These are phyloP conservation scores for Clivina fossor DNA, from an alignment of 2,888 invertebrate genomes.

Conservation along the genomic window DNA sequence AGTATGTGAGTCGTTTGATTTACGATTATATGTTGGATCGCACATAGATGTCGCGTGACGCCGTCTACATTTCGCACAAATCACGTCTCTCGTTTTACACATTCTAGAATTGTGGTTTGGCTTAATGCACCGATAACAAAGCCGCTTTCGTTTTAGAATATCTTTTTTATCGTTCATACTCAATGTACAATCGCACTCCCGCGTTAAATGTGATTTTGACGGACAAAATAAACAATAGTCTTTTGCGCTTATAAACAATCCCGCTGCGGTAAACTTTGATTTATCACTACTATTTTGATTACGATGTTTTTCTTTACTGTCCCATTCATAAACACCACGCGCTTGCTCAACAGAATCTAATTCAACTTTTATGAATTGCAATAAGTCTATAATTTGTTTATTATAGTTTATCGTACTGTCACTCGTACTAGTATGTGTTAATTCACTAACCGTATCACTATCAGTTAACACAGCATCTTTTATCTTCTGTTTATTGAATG, in stretches of 20 bases:
- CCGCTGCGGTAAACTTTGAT: background rate
- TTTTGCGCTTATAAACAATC: background rate
- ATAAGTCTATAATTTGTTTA: too few relatives aligned
- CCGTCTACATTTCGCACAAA: background rate
- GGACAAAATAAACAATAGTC: slow-evolving; percentile 10
- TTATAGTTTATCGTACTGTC: too few relatives aligned
- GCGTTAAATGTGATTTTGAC: background rate
- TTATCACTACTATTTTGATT: slow-evolving; percentile 1
- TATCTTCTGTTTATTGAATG: too few relatives aligned
- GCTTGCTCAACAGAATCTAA: too few relatives aligned
- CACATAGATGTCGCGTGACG: background rate
- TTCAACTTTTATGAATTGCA: too few relatives aligned
- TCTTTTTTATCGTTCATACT: background rate
- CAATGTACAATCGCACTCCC: background rate
- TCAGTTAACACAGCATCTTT: too few relatives aligned
- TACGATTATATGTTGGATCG: background rate
- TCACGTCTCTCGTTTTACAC: slow-evolving; percentile 1
- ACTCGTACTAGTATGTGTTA: too few relatives aligned
- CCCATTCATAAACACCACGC: too few relatives aligned
- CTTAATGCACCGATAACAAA: slow-evolving; percentile 3
- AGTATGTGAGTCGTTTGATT: too few relatives aligned
- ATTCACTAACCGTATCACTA: too few relatives aligned
- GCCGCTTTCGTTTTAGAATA: background rate
- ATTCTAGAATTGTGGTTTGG: background rate
- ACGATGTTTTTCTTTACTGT: too few relatives aligned